Percentiles rank a stretch among this genome's conserved stretches.
These are phyloP conservation scores for Pogonognathellus flavescens DNA, from an alignment of 1,140 invertebrate genomes.

Conservation along the genomic window DNA sequence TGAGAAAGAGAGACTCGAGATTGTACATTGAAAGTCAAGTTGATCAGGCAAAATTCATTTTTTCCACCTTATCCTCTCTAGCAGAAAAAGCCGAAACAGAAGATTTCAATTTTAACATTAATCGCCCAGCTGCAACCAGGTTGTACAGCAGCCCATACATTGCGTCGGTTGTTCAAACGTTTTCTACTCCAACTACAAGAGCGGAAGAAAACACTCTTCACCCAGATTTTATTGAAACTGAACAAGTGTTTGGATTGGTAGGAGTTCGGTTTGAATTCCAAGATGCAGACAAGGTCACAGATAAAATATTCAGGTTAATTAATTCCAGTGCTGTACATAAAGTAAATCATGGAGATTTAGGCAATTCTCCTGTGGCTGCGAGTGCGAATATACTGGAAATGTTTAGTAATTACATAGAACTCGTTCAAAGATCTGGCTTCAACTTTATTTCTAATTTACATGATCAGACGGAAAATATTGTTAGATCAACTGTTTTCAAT, in stretches of 20 bases:
- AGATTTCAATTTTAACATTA: background rate
- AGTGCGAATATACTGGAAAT: background rate
- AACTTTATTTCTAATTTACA: background rate
- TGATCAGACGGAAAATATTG: background rate
- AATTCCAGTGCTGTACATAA: background rate
- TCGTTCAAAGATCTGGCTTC: background rate
- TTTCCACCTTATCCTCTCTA: background rate
- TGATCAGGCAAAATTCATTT: background rate
- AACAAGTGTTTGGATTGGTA: background rate
- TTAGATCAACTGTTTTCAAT: background rate
- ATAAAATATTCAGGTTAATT: background rate
- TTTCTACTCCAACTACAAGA: background rate
- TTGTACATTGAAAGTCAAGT: background rate
- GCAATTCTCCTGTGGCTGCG: background rate
- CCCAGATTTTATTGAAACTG: background rate
- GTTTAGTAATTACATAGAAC: background rate
- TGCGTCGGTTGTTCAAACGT: background rate
- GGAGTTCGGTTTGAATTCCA: conserved; percentile 5
- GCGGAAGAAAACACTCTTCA: background rate
- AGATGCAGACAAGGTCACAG: background rate
- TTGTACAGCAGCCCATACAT: background rate
- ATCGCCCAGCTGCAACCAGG: background rate
- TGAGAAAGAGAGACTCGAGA: background rate
- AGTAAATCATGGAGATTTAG: background rate
- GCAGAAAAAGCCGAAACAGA: background rate